Evolutionary conservation across 2,797 vertebrate species (phyloP).

Genomic region (Melopsittacus undulatus): DNA sequence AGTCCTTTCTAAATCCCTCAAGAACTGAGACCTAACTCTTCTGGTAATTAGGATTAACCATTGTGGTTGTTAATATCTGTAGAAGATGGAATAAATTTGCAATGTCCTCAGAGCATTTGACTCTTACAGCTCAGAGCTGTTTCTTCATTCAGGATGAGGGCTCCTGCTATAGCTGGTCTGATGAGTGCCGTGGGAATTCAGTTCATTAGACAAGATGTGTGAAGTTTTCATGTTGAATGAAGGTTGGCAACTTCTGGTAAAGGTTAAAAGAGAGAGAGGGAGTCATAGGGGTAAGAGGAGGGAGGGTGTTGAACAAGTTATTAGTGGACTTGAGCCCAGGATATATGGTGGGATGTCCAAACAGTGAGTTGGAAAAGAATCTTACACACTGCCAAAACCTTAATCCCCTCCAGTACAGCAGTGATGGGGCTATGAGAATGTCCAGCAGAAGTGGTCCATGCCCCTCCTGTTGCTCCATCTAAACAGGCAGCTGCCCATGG

Average conservation of each 20-base stretch:
- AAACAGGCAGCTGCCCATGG: not conserved
- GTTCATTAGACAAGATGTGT: not conserved
- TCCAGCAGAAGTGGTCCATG: not conserved
- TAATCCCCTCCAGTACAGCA: not conserved
- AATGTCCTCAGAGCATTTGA: not conserved
- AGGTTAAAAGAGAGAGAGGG: not conserved
- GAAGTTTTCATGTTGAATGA: not conserved
- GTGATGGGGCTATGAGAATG: rapidly evolving
- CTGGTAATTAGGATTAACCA: not conserved
- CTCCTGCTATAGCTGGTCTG: not conserved
- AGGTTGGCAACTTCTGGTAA: not conserved
- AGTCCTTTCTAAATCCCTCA: not conserved
- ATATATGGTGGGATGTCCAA: not conserved
- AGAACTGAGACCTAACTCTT: not conserved
- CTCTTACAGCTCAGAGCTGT: rapidly evolving
- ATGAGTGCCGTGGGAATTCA: rapidly evolving
- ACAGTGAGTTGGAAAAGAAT: not conserved
- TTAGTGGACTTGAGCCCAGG: not conserved
- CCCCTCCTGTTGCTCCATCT: not conserved
- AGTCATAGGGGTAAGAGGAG: not conserved
- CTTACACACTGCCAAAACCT: not conserved
- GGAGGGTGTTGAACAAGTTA: not conserved
- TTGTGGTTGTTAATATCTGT: not conserved
- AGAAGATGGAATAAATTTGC: not conserved
- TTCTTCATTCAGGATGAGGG: not conserved